These are phyloP conservation scores for Cardiocondyla obscurior DNA, from an alignment of 1,140 invertebrate species.

Conservation along the genomic window DNA sequence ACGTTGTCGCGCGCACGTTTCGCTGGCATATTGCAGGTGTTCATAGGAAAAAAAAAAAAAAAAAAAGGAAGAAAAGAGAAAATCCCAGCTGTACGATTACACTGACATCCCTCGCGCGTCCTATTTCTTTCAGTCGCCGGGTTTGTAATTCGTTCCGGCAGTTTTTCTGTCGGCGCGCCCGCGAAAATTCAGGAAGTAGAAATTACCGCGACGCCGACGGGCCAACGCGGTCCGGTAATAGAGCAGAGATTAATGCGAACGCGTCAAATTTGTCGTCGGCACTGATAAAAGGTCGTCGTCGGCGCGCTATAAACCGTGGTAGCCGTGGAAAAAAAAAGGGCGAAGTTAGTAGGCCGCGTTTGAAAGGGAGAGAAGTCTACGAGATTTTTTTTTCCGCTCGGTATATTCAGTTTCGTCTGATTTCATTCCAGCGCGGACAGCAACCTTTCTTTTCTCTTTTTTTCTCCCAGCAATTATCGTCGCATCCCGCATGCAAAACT, in stretches of 20 bases:
- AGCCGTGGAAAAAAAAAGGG: slow-evolving; percentile 38
- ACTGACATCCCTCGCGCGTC: slow-evolving; percentile 44
- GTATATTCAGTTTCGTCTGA: slow-evolving; percentile 71
- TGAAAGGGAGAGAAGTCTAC: slow-evolving; percentile 51
- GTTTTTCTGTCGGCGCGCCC: slow-evolving; percentile 37
- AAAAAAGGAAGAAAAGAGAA: neutral
- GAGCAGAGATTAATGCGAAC: slow-evolving; percentile 73
- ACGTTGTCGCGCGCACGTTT: slow-evolving; percentile 12
- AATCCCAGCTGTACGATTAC: slow-evolving; percentile 44
- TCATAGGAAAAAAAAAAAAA: neutral
- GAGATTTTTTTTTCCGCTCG: slow-evolving; percentile 55
- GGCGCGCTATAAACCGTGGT: slow-evolving; percentile 23
- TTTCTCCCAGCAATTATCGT: neutral
- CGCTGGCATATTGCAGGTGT: slow-evolving; percentile 17
- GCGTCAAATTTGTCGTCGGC: slow-evolving; percentile 74
- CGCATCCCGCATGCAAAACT: neutral
- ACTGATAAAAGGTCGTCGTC: slow-evolving; percentile 67
- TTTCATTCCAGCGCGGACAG: slow-evolving; percentile 71
- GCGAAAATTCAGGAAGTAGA: slow-evolving; percentile 49
- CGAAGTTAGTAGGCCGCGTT: slow-evolving; percentile 34
- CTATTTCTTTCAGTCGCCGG: slow-evolving; percentile 42
- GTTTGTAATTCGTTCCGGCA: slow-evolving; percentile 39
- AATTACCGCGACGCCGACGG: slow-evolving; percentile 35
- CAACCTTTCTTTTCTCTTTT: neutral
- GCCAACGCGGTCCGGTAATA: slow-evolving; percentile 64